Evolutionary conservation across 2,113 vertebrate genomes (phyloP), one percentile per base, ranked within the genome.

Genomic region (Lamprologus callipterus): DNA sequence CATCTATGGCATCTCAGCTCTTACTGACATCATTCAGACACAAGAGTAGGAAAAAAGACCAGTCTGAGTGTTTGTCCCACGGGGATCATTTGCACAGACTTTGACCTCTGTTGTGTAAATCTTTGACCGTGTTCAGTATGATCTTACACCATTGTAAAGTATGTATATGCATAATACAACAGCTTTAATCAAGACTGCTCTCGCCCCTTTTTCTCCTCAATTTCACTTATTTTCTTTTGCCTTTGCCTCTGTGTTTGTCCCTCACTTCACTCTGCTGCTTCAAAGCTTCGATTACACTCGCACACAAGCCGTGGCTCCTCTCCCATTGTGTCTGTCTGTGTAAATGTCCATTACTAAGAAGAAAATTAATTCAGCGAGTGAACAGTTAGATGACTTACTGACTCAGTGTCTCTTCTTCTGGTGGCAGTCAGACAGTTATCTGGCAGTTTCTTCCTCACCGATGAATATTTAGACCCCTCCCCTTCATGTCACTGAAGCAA

Each of bases 391-490:
- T 40, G 82, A 88, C 68, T 85, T 58, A 49, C 37, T 85, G 83
- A 37, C 82, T 87, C 26, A 10, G 49, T n/a, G 55, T 55, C 21
- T 82, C 58, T 42, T 65, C 60, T 21, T 70, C 58, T 49, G 57
- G 79, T 40, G 53, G 19, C 82, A 63, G 73, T 80, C 60, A 81
- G 73, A 85, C 83, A 13, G 70, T 49, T 57, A 75, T 88, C 79
- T 87, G 58, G 5, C 89, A 81, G 3, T 58, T 80, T 86, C 42
- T 60, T 45, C 79, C 37, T 86, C 21, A 12, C 11, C 26, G 28
- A 85, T 86, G 47, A 88, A 91, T 92, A 91, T 93, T 89, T 83
- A 85, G n/a, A 63, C 49, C 57, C 26, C 8, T 45, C 31, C 13
- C 26, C 60, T 37, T 37, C 31, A 6, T 42, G 75, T 85, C 31